Evolutionary conservation across 2,797 vertebrate genomes (phyloP).

Genomic region (Eremophila alpestris): DNA sequence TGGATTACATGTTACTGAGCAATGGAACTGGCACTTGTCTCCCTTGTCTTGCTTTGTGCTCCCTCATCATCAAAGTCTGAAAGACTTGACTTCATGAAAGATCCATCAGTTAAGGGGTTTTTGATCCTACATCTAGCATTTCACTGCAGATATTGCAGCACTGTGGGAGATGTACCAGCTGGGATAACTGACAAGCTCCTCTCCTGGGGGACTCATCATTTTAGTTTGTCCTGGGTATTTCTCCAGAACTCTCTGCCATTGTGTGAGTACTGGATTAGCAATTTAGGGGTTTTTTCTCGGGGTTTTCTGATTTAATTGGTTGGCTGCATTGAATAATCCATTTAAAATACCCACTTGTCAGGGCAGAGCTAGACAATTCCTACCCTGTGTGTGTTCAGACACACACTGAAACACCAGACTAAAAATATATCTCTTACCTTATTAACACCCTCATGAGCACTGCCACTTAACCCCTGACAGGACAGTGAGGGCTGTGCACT

Average conservation of each 20-base stretch:
- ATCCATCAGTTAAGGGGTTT: neutral
- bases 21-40: conserved; percentile 28
- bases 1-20: neutral
- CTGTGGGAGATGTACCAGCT: neutral
- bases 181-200: neutral
- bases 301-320: neutral
- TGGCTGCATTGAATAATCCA: neutral
- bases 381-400: neutral
- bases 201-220: neutral
- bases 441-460: accelerated
- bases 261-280: neutral
- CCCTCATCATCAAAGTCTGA: neutral
- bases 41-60: neutral
- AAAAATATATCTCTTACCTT: neutral
- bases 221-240: neutral
- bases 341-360: neutral
- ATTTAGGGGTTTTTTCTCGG: neutral
- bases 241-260: neutral
- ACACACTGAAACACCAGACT: accelerated
- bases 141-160: neutral
- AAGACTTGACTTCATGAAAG: conserved; percentile 14
- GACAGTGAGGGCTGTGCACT: neutral
- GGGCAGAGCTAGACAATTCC: neutral
- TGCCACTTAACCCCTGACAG: neutral
- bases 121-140: neutral